Evolutionary conservation across 1,140 invertebrate genomes (phyloP), one percentile per base, ranked within the genome.

Genomic region (Forficula auricularia): DNA sequence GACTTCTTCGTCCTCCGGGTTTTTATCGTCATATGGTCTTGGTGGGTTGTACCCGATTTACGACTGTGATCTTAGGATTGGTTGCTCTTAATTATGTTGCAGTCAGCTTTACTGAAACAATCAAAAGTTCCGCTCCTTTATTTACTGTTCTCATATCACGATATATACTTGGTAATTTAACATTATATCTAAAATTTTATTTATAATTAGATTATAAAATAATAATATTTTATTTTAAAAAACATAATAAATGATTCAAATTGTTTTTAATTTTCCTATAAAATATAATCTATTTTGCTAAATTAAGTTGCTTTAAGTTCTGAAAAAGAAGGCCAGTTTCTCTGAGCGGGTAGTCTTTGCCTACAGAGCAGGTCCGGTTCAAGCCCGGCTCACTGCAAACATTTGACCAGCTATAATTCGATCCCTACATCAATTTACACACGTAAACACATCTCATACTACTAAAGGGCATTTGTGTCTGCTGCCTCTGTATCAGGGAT

Each of bases 101-200:
- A 41, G 82, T 86, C 18, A 84, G 80, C 59, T 87, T 87, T 61
- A 84, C 82, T 27, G 83, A 86, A 61, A 86, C 82, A 14, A 79
- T 87, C 13, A 87, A 87, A 61, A 83, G 79, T 62, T 84, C 82
- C 18, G 82, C 82, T 16, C 83, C 83, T 44, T 62, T 86, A 20
- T 87, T 86, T 57, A 87, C 83, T 34, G 81, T 86, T 40, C 57
- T 83, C 30, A 82, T 86, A 50, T 79, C 81, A 34, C 69, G 73
- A 62, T 61, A 77, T 58, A 60, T 74, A 52, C 65, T 82, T 59
- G 76, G 76, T 70, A 65, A 70, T 54, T 54, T 20, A 43, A 9
- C 13, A 27, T 8, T 18, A 31, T 40, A 10, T 35, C 14, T 12
- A 19, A n/a, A 3, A 8, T 16, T 42, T 2, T 2, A 42, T 12